Percentiles rank a stretch among this genome's conserved stretches.
phyloP scores from a whole-genome alignment of 2,888 invertebrate species.

The Vanessa cardui region DNA sequence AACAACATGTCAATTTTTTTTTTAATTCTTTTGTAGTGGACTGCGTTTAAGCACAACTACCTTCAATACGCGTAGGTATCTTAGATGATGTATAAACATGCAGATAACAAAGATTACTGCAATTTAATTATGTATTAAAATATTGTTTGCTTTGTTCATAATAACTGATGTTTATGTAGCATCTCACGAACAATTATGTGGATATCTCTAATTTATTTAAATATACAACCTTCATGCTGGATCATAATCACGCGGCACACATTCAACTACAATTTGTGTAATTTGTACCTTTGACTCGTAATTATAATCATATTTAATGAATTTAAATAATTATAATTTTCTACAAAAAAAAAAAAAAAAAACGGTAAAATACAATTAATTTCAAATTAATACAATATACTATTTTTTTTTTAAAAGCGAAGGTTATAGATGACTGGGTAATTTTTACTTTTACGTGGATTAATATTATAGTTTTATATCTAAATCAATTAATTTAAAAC shows the following conservation, averaged over 20 bases:
- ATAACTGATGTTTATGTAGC: constrained; percentile 10
- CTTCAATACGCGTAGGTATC: no score
- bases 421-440: no score
- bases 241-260: constrained; percentile 18
- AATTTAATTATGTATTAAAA: not conserved
- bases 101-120: not conserved
- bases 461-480: no score
- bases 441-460: no score
- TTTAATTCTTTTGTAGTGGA: no score
- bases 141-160: constrained; percentile 10
- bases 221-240: constrained; percentile 31
- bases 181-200: constrained; percentile 22
- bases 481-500: not conserved
- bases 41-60: no score
- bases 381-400: no score
- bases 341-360: not conserved
- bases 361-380: no score
- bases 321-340: not conserved
- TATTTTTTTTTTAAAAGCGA: no score
- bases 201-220: constrained; percentile 32
- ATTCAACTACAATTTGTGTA: constrained; percentile 20
- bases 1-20: no score
- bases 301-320: no score
- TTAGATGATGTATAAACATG: no score
- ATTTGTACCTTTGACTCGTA: constrained; percentile 2